phyloP scores from a whole-genome alignment of 2,113 vertebrate species.

The Cathartes aura region DNA sequence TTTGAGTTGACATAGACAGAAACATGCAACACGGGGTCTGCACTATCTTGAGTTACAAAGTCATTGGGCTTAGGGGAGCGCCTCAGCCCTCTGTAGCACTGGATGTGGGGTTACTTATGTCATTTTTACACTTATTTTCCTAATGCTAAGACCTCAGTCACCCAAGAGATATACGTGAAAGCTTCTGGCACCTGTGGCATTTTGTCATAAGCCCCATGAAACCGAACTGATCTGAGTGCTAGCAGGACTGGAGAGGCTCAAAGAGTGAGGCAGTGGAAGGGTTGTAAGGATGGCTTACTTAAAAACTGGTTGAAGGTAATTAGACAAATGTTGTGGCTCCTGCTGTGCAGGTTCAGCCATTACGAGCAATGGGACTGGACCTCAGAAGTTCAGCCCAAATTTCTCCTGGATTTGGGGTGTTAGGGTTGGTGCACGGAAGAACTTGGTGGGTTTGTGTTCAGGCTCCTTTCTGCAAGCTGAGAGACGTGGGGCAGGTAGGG shows the following conservation, averaged over 20 bases:
- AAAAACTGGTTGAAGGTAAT: not conserved
- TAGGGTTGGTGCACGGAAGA: not conserved
- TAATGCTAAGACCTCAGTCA: not conserved
- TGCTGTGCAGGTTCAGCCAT: not conserved
- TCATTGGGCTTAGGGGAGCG: not conserved
- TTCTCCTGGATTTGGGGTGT: rapidly evolving
- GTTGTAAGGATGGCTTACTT: not conserved
- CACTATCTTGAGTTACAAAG: not conserved
- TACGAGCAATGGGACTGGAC: not conserved
- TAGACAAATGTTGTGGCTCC: not conserved
- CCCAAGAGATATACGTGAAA: not conserved
- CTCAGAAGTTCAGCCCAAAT: not conserved
- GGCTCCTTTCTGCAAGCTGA: not conserved
- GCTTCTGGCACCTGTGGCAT: not conserved
- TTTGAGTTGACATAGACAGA: not conserved
- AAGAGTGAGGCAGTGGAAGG: not conserved
- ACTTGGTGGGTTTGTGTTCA: not conserved
- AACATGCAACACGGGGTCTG: not conserved
- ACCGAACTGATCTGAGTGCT: not conserved
- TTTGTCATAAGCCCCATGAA: not conserved
- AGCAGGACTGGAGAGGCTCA: not conserved
- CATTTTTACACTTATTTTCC: not conserved
- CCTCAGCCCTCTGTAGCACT: not conserved
- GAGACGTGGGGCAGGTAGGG: rapidly evolving
- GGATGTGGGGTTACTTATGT: not conserved